Percentiles rank a stretch among this genome's conserved stretches.
Conservation (phyloP, 2,888 invertebrate genomes). For the Nomada fucata region DNA sequence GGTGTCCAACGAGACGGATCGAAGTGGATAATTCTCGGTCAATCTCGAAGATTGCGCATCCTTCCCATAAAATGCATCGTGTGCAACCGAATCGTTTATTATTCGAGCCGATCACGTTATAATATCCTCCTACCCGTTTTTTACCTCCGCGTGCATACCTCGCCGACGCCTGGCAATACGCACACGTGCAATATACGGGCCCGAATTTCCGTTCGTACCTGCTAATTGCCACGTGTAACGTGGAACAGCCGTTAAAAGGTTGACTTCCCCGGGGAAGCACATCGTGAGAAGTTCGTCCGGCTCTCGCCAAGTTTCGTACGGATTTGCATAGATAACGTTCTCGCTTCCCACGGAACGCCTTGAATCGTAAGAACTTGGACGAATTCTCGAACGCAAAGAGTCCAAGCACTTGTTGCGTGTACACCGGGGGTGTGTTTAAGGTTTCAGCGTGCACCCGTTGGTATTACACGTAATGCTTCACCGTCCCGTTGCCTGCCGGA, state of each 20-base stretch:
- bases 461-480: neutral
- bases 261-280: constrained; percentile 14
- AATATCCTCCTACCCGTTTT: neutral
- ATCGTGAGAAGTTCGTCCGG: constrained; percentile 38
- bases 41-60: constrained; percentile 13
- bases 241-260: constrained; percentile 25
- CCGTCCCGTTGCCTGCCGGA: constrained; percentile 12
- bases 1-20: neutral
- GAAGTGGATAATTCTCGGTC: constrained; percentile 24
- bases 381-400: neutral
- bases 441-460: neutral
- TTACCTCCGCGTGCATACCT: neutral
- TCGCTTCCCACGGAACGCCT: constrained; percentile 9
- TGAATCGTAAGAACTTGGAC: neutral
- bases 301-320: constrained; percentile 9
- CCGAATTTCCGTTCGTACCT: constrained; percentile 49
- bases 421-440: neutral
- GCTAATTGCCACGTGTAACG: constrained; percentile 46
- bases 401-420: neutral
- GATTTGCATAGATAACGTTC: constrained; percentile 35
- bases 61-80: neutral
- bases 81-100: constrained; percentile 32
- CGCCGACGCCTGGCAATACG: neutral
- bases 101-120: constrained; percentile 15
- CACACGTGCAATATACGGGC: constrained; percentile 11